These are phyloP conservation scores for Hirtodrosophila histrioides DNA, from an alignment of 2,888 invertebrate species.

Conservation along the genomic window DNA sequence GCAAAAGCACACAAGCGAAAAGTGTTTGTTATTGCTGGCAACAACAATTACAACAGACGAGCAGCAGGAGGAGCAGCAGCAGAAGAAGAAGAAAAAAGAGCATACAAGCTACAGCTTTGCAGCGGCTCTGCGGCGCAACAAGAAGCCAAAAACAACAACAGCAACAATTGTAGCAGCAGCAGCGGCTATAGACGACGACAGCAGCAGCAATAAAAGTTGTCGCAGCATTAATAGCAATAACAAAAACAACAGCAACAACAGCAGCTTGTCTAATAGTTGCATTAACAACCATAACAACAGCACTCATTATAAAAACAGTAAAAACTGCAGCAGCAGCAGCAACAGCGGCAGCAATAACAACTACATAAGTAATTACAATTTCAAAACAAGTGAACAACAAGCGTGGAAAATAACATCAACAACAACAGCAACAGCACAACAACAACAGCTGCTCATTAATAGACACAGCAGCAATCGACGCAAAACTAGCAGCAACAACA, in stretches of 20 bases:
- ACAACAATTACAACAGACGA: slow-evolving; percentile 37
- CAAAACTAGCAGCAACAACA: slow-evolving; percentile 38
- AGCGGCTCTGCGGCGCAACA: slow-evolving; percentile 74
- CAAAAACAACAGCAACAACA: slow-evolving; percentile 33
- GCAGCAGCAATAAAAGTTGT: slow-evolving; percentile 66
- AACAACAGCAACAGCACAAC: slow-evolving; percentile 33
- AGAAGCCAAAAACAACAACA: slow-evolving; percentile 72
- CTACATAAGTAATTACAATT: slow-evolving; percentile 73
- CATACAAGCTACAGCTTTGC: slow-evolving; percentile 66
- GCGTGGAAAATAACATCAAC: slow-evolving; percentile 53
- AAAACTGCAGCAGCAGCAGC: slow-evolving; percentile 45
- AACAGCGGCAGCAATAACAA: slow-evolving; percentile 51
- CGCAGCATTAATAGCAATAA: slow-evolving; percentile 48
- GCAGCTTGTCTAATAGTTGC: slow-evolving; percentile 71
- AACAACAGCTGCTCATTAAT: slow-evolving; percentile 55
- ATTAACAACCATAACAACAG: slow-evolving; percentile 65
- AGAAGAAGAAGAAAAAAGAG: slow-evolving; percentile 68
- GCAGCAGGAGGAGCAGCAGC: slow-evolving; percentile 37
- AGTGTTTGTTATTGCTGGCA: slow-evolving; percentile 58
- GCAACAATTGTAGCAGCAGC: slow-evolving; percentile 29
- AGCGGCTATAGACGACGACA: slow-evolving; percentile 44
- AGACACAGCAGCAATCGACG: slow-evolving; percentile 42
- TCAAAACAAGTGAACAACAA: slow-evolving; percentile 72
- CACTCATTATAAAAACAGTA: slow-evolving; percentile 76
- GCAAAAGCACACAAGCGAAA: slow-evolving; percentile 51